Conservation (phyloP, 2,113 vertebrate species). For the Aplodontia rufa region DNA sequence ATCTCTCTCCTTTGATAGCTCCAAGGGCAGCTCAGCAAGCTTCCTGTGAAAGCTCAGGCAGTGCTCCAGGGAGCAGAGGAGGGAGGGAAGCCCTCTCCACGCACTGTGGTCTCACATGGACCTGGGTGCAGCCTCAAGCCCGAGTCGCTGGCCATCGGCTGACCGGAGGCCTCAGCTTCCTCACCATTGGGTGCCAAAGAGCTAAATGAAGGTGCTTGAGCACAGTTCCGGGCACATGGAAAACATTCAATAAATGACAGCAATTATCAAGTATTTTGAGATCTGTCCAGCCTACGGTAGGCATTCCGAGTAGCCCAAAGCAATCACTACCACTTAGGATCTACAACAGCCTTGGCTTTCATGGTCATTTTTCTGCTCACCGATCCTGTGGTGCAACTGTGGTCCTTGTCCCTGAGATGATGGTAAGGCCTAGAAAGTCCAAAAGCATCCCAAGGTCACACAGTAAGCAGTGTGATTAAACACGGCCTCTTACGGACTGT, state of each 20-base stretch:
- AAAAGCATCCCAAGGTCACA: background rate
- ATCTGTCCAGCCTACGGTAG: background rate
- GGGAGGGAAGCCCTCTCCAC: background rate
- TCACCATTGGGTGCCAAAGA: background rate
- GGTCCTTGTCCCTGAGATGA: background rate
- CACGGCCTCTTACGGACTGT: background rate
- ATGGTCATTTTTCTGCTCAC: background rate
- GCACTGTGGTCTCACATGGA: fast-evolving
- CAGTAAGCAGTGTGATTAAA: no score
- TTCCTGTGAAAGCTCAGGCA: background rate
- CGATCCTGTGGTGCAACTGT: background rate
- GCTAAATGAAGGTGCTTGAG: background rate
- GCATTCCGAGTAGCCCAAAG: background rate
- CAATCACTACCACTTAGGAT: background rate
- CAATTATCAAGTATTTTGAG: background rate
- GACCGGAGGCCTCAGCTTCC: background rate
- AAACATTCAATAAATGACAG: background rate
- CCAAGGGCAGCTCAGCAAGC: background rate
- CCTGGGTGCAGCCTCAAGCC: background rate
- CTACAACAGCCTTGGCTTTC: background rate
- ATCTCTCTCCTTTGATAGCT: background rate
- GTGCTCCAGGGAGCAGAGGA: background rate
- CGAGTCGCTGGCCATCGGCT: background rate
- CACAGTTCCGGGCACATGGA: background rate
- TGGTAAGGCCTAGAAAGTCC: background rate